phyloP scores from a whole-genome alignment of 2,888 invertebrate species.

The Limnephilus marmoratus region DNA sequence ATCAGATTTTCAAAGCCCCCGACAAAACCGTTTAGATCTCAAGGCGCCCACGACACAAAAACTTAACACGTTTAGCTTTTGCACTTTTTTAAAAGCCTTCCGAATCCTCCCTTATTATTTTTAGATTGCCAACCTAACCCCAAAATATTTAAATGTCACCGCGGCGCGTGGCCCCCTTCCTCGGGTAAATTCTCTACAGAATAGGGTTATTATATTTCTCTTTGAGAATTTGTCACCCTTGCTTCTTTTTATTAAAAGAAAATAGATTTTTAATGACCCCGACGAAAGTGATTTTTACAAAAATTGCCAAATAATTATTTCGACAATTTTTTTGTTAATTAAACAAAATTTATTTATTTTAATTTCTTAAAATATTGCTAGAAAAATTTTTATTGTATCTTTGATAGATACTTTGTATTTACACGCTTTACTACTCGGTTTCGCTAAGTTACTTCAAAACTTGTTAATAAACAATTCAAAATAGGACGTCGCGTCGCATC shows the following conservation, averaged over 20 bases:
- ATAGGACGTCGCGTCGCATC: too few relatives aligned
- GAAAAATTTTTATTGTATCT: too few relatives aligned
- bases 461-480: too few relatives aligned
- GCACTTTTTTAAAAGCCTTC: constrained; percentile 17
- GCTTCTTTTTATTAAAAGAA: constrained; percentile 51
- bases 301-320: background rate
- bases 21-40: background rate
- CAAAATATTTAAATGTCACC: constrained; percentile 58
- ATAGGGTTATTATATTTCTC: constrained; percentile 59
- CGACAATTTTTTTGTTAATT: background rate
- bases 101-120: constrained; percentile 47
- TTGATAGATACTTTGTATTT: too few relatives aligned
- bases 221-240: constrained; percentile 61
- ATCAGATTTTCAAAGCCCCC: background rate
- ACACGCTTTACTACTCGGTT: too few relatives aligned
- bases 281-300: background rate
- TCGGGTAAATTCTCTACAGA: constrained; percentile 55
- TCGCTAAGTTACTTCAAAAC: too few relatives aligned
- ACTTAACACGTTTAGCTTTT: background rate
- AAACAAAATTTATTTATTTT: too few relatives aligned
- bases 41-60: background rate
- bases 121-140: constrained; percentile 59
- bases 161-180: constrained; percentile 57
- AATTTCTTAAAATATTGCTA: too few relatives aligned
- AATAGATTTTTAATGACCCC: constrained; percentile 43